Evolutionary conservation across 2,797 vertebrate genomes (phyloP).

Genomic region (Oryzias sinensis): DNA sequence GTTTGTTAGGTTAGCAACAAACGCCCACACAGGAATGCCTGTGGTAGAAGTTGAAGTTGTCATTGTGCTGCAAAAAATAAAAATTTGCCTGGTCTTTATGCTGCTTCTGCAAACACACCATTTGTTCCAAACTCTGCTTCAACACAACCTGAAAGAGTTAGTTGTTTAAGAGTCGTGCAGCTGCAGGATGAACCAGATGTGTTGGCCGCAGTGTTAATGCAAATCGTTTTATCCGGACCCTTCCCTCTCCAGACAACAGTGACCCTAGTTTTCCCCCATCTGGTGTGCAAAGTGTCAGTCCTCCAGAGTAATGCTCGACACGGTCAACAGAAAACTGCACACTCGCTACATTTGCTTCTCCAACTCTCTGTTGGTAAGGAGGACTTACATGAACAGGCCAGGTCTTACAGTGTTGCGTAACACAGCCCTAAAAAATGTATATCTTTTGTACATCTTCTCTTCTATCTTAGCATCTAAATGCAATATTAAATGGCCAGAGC

Average conservation of each 20-base stretch:
- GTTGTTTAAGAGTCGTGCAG: slow-evolving; percentile 21
- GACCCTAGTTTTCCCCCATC: slow-evolving; percentile 44
- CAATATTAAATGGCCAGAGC: slow-evolving; percentile 73
- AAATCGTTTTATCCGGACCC: slow-evolving; percentile 41
- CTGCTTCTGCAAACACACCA: slow-evolving; percentile 2
- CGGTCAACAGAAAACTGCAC: slow-evolving; percentile 54
- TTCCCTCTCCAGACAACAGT: slow-evolving; percentile 42
- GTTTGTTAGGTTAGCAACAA: slow-evolving; percentile 6
- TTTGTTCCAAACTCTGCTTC: slow-evolving; percentile 21
- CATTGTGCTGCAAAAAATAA: slow-evolving; percentile 12
- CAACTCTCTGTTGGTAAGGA: slow-evolving; percentile 70
- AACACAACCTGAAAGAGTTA: slow-evolving; percentile 24
- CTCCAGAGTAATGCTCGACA: slow-evolving; percentile 62
- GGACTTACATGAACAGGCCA: slow-evolving; percentile 71
- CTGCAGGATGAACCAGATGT: slow-evolving; percentile 52
- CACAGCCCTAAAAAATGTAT: slow-evolving; percentile 59
- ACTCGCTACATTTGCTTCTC: slow-evolving; percentile 64
- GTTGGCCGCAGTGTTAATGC: slow-evolving; percentile 37
- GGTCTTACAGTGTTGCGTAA: slow-evolving; percentile 65
- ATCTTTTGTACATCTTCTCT: slow-evolving; percentile 62
- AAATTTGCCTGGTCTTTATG: slow-evolving; percentile 23
- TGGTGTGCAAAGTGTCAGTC: slow-evolving; percentile 46
- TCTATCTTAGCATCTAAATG: slow-evolving; percentile 78
- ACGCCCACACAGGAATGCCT: slow-evolving; percentile 15
- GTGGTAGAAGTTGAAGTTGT: slow-evolving; percentile 32